These are phyloP conservation scores for Heteropelma amictum DNA, from an alignment of 2,888 invertebrate genomes.

Conservation along the genomic window DNA sequence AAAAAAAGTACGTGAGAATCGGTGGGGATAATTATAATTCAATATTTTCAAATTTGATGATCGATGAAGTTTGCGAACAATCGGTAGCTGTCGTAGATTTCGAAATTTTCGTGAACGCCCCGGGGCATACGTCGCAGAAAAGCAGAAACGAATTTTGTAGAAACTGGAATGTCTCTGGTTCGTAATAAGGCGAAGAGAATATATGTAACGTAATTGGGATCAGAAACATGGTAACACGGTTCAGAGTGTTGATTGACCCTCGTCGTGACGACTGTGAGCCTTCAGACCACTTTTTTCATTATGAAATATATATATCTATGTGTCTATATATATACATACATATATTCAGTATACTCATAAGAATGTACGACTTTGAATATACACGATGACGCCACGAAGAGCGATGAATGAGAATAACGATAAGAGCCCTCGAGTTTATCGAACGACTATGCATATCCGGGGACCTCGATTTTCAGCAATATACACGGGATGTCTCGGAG, in stretches of 20 bases:
- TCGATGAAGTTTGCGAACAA: no score
- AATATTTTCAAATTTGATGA: no score
- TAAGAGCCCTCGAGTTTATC: constrained; percentile 44
- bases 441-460: constrained; percentile 26
- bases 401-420: constrained; percentile 40
- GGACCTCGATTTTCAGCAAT: constrained; percentile 5
- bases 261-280: not conserved
- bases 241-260: constrained; percentile 35
- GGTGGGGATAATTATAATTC: no score
- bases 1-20: no score
- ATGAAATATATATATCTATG: no score
- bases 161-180: not conserved
- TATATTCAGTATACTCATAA: not conserved
- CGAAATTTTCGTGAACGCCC: no score
- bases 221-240: constrained; percentile 18
- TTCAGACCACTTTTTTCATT: constrained; percentile 1
- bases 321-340: not conserved
- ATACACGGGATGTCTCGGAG: not conserved
- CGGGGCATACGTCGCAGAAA: no score
- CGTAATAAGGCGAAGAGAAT: not conserved
- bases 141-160: not conserved
- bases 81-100: no score
- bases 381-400: not conserved
- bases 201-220: not conserved
- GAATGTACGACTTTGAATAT: not conserved